phyloP scores from a whole-genome alignment of 2,888 invertebrate species.

The Ophonus ardosiacus region DNA sequence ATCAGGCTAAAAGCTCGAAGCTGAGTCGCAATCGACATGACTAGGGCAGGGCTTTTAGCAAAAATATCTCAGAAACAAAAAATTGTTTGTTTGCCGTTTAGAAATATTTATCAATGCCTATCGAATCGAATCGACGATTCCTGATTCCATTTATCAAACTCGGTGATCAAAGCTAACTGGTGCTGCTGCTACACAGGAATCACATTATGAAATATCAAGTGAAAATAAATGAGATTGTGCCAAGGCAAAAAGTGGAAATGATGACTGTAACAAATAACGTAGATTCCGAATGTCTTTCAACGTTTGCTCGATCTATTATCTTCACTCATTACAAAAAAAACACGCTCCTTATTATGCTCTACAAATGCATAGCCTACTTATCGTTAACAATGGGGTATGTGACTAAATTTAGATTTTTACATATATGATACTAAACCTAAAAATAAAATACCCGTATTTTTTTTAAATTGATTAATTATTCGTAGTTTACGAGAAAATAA shows the following conservation, averaged over 20 bases:
- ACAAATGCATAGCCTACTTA: neutral
- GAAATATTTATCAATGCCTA: constrained; percentile 63
- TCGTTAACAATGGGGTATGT: neutral
- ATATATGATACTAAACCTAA: too few relatives aligned
- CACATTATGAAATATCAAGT: constrained; percentile 52
- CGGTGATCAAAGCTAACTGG: constrained; percentile 45
- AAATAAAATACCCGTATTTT: too few relatives aligned
- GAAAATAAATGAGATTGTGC: constrained; percentile 43
- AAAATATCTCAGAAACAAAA: constrained; percentile 57
- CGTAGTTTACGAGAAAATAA: too few relatives aligned
- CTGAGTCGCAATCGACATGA: constrained; percentile 45
- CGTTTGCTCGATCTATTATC: constrained; percentile 27
- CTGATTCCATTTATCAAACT: constrained; percentile 58
- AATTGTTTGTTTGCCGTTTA: constrained; percentile 60
- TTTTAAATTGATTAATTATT: too few relatives aligned
- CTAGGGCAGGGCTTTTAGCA: constrained; percentile 56
- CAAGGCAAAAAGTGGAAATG: constrained; percentile 26
- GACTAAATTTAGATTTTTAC: too few relatives aligned
- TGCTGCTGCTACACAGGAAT: constrained; percentile 41
- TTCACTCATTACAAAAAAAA: constrained; percentile 39
- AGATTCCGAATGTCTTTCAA: constrained; percentile 39
- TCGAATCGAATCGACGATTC: constrained; percentile 37
- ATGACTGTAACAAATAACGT: constrained; percentile 34
- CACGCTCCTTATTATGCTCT: neutral
- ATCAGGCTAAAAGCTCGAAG: constrained; percentile 57